phyloP scores from a whole-genome alignment of 2,888 invertebrate genomes.

The Nomada hirtipes region DNA sequence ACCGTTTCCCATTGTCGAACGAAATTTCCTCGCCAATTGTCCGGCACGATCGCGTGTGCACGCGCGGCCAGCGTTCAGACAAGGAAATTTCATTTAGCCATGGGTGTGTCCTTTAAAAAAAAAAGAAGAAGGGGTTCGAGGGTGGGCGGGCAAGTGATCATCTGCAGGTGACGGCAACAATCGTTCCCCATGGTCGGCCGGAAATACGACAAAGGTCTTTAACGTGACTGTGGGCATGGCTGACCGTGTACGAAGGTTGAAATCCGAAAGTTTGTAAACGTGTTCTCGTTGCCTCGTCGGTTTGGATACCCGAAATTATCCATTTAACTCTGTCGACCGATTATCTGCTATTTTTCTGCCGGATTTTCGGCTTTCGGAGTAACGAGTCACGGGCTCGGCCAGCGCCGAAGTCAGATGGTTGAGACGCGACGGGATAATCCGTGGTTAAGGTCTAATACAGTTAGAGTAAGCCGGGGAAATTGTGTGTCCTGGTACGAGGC shows the following conservation, averaged over 20 bases:
- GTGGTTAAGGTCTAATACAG: conserved; percentile 68
- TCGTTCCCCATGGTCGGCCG: conserved; percentile 63
- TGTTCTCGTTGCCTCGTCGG: conserved; percentile 70
- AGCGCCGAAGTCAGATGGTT: conserved; percentile 47
- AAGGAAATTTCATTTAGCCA: not conserved
- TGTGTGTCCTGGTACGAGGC: conserved; percentile 27
- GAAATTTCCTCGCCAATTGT: conserved; percentile 56
- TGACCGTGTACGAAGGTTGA: not conserved
- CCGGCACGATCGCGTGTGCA: conserved; percentile 33
- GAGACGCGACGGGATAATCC: conserved; percentile 63
- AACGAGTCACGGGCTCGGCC: not conserved
- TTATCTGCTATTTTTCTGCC: conserved; percentile 50
- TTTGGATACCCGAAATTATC: conserved; percentile 78
- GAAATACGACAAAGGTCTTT: not conserved
- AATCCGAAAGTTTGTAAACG: conserved; percentile 80
- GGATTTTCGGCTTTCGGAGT: not conserved
- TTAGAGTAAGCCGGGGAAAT: conserved; percentile 57
- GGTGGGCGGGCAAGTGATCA: conserved; percentile 81
- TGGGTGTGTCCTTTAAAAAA: conserved; percentile 27
- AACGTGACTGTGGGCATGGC: not conserved
- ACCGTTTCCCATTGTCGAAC: conserved; percentile 19
- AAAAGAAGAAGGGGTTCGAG: conserved; percentile 43
- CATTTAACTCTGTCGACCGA: conserved; percentile 78
- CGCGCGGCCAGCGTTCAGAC: not conserved
- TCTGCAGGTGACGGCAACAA: conserved; percentile 81